A percentile compares a stretch with the other conserved stretches of the same genome.
Evolutionary conservation across 2,888 invertebrate species (phyloP).

Genomic region (Oegoconia quadripuncta): DNA sequence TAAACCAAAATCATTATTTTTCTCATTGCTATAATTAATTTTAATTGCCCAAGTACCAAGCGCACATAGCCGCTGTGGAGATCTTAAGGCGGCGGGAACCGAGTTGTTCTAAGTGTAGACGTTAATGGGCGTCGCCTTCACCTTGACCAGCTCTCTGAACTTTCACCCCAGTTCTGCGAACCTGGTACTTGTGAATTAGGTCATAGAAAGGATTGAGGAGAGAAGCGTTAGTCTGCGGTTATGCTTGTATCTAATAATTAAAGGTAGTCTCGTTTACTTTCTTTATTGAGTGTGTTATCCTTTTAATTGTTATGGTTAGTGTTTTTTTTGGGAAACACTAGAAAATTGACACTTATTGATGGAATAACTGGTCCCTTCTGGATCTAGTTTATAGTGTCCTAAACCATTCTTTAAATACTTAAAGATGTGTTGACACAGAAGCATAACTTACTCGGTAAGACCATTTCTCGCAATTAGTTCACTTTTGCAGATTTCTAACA

Average conservation of each 20-base stretch:
- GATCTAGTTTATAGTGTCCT: too few species aligned
- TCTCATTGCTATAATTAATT: conserved; percentile 6
- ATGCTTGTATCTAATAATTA: neutral
- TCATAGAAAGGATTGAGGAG: conserved; percentile 29
- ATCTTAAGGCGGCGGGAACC: conserved; percentile 61
- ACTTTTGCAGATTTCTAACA: too few species aligned
- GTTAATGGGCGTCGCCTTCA: conserved; percentile 70
- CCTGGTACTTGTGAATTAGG: conserved; percentile 40
- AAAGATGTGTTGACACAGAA: too few species aligned
- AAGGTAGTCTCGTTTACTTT: conserved; percentile 4
- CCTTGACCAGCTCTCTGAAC: conserved; percentile 72
- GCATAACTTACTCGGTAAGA: too few species aligned
- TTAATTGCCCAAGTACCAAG: conserved; percentile 44
- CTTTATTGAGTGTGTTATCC: too few species aligned
- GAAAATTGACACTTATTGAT: too few species aligned
- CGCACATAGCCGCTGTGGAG: conserved; percentile 25
- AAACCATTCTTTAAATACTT: too few species aligned
- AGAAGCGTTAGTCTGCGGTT: neutral
- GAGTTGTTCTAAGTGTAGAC: conserved; percentile 70
- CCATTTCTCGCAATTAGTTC: too few species aligned
- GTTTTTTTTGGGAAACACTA: too few species aligned
- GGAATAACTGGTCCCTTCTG: too few species aligned
- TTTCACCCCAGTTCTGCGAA: conserved; percentile 60
- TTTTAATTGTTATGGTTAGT: too few species aligned
- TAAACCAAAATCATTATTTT: too few species aligned